Evolutionary conservation across 2,113 vertebrate genomes (phyloP).

Genomic region (Anguilla japonica): DNA sequence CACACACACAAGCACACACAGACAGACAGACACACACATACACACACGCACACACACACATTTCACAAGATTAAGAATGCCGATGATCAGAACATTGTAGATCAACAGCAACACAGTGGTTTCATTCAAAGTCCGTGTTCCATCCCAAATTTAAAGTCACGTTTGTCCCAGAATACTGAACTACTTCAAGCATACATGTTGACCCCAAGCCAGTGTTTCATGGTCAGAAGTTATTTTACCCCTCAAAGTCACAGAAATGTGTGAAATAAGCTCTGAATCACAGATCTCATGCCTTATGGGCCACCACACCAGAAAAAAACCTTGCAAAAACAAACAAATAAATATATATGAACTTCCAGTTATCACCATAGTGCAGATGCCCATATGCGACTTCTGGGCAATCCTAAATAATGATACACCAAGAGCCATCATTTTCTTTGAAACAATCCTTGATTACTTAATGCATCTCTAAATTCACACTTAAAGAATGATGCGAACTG

Average conservation of each 20-base stretch:
- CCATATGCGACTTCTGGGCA: no score
- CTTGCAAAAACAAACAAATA: no score
- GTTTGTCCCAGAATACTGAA: not conserved
- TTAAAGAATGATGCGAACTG: constrained; percentile 81
- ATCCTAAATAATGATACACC: no score
- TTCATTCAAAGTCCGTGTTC: not conserved
- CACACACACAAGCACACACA: not conserved
- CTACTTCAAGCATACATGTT: not conserved
- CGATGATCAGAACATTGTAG: not conserved
- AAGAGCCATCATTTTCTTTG: no score
- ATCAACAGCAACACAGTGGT: not conserved
- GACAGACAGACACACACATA: not conserved
- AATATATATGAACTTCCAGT: no score
- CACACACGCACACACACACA: not conserved
- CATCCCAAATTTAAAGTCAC: not conserved
- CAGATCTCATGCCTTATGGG: no score
- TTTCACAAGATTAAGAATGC: not conserved
- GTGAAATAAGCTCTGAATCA: no score
- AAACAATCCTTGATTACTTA: no score
- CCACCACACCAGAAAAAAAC: no score
- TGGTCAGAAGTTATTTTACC: no score
- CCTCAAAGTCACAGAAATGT: no score
- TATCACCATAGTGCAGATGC: no score
- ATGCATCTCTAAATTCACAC: not conserved
- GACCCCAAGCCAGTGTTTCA: not conserved